Evolutionary conservation across 1,140 invertebrate species (phyloP), one percentile per base, ranked within the genome.

Genomic region (Papilio polyxenes): DNA sequence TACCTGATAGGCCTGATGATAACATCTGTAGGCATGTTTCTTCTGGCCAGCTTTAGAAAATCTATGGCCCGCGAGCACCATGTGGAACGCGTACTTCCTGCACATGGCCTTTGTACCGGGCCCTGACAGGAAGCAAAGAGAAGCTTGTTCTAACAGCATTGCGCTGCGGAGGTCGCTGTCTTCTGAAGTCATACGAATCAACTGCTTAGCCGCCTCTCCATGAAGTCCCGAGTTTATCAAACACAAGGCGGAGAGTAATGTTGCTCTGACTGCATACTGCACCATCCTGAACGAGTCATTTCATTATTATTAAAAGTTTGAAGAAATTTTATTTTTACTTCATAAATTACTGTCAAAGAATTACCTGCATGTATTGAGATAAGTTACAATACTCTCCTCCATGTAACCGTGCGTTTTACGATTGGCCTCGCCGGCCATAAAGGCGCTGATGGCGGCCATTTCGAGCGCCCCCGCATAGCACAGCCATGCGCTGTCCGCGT

Each of bases 11-110:
- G 98, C 98, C 95, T 99, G 98, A 83, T 97, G 96, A 89, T 99
- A 99, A 87, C 98, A 98, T 83, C 98, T 95, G 75, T 99, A 95
- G 0, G 98, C 98, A 95, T 99, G 98, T 90, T 96, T 97, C 81
- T 97, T 96, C 90, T 99, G 98, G 0, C 98, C 97, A 15, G 98
- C 97, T 93, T 99, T 99, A 5, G 97, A 97, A 92, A 96, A 99
- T 81, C 98, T 95, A 93, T 99, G 98, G 5, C 99, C 99, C 75
- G 99, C 98, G 17, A 99, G 95, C 23, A 99, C 98, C 95, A 98
- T 97, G 89, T 99, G 98, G 92, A 99, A 99, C n/a, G 98, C 98
- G 93, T 99, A 99, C 93, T 99, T 99, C 74, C 99, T 95, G 82
- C 97, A 96, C 96, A 98, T 97, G 7, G 92, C 89, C 72, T 89